phyloP scores from a whole-genome alignment of 2,888 invertebrate genomes.

The Dorcus hopei region DNA sequence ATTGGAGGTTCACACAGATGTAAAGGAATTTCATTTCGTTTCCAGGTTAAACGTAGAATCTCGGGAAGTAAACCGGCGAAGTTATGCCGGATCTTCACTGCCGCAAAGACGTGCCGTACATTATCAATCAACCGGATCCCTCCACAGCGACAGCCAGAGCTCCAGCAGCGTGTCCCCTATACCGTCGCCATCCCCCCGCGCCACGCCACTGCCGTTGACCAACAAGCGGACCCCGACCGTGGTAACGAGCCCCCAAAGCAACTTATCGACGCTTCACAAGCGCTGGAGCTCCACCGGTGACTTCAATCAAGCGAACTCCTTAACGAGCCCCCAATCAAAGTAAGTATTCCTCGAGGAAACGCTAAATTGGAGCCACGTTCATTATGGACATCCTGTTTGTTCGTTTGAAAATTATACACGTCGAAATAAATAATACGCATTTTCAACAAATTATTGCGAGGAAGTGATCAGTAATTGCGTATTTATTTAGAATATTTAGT shows the following conservation, averaged over 20 bases:
- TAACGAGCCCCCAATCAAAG: conserved; percentile 51
- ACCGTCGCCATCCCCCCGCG: conserved; percentile 71
- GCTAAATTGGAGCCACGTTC: too few species aligned
- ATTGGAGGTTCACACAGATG: too few species aligned
- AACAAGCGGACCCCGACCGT: conserved; percentile 51
- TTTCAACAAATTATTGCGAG: too few species aligned
- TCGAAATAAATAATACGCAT: too few species aligned
- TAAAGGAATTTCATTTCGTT: neutral
- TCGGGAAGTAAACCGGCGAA: conserved; percentile 23
- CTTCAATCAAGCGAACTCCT: conserved; percentile 59
- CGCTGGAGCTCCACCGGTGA: conserved; percentile 83
- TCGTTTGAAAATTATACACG: too few species aligned
- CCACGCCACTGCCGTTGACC: conserved; percentile 63
- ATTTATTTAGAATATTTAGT: too few species aligned
- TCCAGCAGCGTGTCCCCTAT: conserved; percentile 82
- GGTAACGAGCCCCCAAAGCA: conserved; percentile 23
- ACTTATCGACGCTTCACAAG: conserved; percentile 48
- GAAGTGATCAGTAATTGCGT: too few species aligned
- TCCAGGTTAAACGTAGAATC: conserved; percentile 25
- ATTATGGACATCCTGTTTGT: too few species aligned
- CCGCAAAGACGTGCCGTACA: conserved; percentile 66
- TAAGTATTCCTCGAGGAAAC: conserved; percentile 24
- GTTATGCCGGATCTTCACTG: conserved; percentile 36
- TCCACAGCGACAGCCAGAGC: conserved; percentile 80
- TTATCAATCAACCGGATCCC: conserved; percentile 73